phyloP scores from a whole-genome alignment of 2,797 vertebrate species.

The Aselliscus stoliczkanus region DNA sequence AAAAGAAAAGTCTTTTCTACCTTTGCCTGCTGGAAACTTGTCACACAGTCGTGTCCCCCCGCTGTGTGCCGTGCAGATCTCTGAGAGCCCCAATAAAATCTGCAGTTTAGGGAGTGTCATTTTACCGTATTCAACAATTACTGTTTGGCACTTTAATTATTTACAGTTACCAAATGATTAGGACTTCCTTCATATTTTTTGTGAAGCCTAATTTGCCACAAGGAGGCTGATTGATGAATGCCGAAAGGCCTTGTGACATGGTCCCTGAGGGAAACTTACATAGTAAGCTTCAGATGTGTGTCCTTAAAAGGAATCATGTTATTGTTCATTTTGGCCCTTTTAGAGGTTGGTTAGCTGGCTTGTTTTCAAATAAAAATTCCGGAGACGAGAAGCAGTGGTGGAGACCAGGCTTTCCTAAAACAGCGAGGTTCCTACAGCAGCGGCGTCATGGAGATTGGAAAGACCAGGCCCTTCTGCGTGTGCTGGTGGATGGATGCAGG shows the following conservation, averaged over 20 bases:
- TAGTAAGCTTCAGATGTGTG: neutral
- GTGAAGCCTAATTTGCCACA: neutral
- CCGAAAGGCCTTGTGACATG: neutral
- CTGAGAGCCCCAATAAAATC: neutral
- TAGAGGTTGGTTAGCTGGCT: neutral
- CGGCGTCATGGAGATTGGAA: neutral
- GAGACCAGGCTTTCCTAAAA: neutral
- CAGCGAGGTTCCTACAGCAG: neutral
- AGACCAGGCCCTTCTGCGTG: neutral
- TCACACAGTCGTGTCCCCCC: neutral
- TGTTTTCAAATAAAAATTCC: neutral
- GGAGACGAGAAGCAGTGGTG: neutral
- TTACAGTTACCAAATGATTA: neutral
- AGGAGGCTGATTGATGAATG: neutral
- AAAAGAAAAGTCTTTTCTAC: constrained; percentile 28
- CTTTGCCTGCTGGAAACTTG: neutral
- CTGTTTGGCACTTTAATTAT: neutral
- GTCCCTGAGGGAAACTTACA: neutral
- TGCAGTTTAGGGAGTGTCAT: neutral
- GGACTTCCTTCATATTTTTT: neutral
- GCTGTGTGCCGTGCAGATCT: neutral
- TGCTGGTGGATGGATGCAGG: neutral
- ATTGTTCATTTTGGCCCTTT: neutral
- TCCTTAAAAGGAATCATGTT: neutral
- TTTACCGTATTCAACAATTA: neutral